Base-by-base conservation (phyloP, 1,140 invertebrate genomes). In the Sycophaga agraensis region DNA sequence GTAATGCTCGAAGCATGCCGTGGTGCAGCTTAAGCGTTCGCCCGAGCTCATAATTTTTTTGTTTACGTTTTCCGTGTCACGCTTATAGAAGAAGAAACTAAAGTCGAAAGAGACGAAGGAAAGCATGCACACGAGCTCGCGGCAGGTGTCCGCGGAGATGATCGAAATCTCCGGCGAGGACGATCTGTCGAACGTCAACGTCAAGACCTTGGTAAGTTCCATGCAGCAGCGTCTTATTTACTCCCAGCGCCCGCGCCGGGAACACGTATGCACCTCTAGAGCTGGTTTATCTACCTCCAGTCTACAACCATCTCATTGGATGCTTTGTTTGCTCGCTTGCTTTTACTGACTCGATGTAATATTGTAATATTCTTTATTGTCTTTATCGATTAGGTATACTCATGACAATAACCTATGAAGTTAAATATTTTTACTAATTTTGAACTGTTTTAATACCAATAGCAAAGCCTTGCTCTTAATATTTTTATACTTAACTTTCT, bases 171-270 rank as follows among this genome's bases (percentile, higher is more conserved):
- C 75, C 34, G 63, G 73, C 65, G 80, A 80, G 65, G 78, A 84
- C 66, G 78, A 83, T 73, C 76, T 83, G 70, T 84, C 84, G 65
- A 84, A 84, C 68, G 82, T 85, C 70, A 84, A 83, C 71, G 84
- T 84, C 58, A 82, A 82, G 59, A 76, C 76, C 17, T 61, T 82
- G 76, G 81, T 82, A 79, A 82, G 80, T 79, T 55, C 37, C 26
- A n/a, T n/a, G n/a, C n/a, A n/a, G n/a, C n/a, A n/a, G 17, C 19
- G 51, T 22, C 35, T 53, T 7, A 22, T 45, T 21, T 49, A 17
- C 2, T 8, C 5, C n/a, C n/a, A n/a, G n/a, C 21, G 16, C 22
- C 35, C 42, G 31, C 37, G n/a, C n/a, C n/a, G n/a, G n/a, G n/a
- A n/a, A n/a, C n/a, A n/a, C n/a, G n/a, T n/a, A n/a, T 59, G 45